Base-by-base conservation (phyloP, 1,140 invertebrate genomes). In the Bradynema listronoti region DNA sequence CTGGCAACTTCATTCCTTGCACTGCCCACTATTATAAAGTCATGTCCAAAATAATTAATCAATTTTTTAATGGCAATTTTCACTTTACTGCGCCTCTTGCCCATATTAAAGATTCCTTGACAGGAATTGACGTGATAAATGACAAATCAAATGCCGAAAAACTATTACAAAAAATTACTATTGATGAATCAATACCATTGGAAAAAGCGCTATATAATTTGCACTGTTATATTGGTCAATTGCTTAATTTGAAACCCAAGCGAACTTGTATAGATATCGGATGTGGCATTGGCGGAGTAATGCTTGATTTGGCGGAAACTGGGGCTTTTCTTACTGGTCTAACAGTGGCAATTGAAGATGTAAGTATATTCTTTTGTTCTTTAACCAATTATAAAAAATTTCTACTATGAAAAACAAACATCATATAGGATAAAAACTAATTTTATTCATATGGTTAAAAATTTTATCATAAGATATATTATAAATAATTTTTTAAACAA, bases 1-100 rank as follows among this genome's bases (percentile, higher is more conserved):
- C n/a, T n/a, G n/a, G n/a, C n/a, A n/a, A n/a, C n/a, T n/a, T n/a
- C n/a, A n/a, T n/a, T n/a, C n/a, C n/a, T n/a, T n/a, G n/a, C 19
- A 77, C 75, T 6, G 55, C 75, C 5, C 74, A 77, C 43, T 77
- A 77, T 47, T 77, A 77, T 34, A 73, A 69, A 32, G 73, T 77
- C 9, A 77, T 77, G 74, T 77, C 76, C 19, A 66, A 50, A 29
- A 75, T 59, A 41, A 77, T 77, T 34, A 71, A 78, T 39, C 54
- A 76, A 36, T 77, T 77, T 58, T 77, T 77, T 49, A 68, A 64
- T 47, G 73, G 74, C n/a, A 78, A 72, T 59, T 77, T 77, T 42
- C 75, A 78, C 49, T 77, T 78, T 47, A 73, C 72, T 11, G 75
- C 75, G 27, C 76, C 73, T 19, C 47, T 32, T 32, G 34, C 16